Conservation (phyloP, 1,140 invertebrate species). For the Aphelenchoides fujianensis region DNA sequence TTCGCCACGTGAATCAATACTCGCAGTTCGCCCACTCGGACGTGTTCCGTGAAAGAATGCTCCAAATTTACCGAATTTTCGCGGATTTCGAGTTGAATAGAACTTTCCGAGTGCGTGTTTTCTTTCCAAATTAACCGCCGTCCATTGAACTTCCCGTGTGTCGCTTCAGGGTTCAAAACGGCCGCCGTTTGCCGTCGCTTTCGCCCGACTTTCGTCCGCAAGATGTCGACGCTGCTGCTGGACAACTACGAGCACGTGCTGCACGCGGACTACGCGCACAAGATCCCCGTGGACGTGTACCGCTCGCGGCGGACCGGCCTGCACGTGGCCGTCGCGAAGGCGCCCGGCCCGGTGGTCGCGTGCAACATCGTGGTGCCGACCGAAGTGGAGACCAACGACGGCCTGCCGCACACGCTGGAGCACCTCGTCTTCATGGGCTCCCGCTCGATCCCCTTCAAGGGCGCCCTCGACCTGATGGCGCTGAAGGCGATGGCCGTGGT, state of each 20-base stretch:
- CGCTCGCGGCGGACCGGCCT: constrained; percentile 35
- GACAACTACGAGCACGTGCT: constrained; percentile 17
- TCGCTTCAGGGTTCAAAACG: too few species aligned
- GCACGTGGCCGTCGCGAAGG: constrained; percentile 26
- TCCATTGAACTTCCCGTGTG: too few species aligned
- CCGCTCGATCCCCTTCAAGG: constrained; percentile 78
- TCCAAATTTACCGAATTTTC: too few species aligned
- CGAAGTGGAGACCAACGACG: constrained; percentile 84
- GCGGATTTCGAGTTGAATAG: too few species aligned
- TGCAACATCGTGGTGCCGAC: constrained; percentile 67
- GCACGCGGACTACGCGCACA: constrained; percentile 5
- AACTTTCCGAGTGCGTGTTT: too few species aligned
- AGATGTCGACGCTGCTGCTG: not conserved
- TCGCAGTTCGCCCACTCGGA: too few species aligned
- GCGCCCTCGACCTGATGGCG: constrained; percentile 80
- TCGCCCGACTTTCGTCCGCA: too few species aligned
- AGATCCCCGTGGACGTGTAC: constrained; percentile 32
- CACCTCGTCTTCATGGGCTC: constrained; percentile 87
- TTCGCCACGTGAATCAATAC: too few species aligned
- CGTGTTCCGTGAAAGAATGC: too few species aligned
- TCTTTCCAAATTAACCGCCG: too few species aligned
- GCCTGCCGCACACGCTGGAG: constrained; percentile 84
- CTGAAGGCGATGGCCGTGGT: constrained; percentile 51
- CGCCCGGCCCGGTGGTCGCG: constrained; percentile 33
- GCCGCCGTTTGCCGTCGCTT: too few species aligned